Evolutionary conservation across 2,113 vertebrate genomes (phyloP).

Genomic region (Antechinus stuartii): DNA sequence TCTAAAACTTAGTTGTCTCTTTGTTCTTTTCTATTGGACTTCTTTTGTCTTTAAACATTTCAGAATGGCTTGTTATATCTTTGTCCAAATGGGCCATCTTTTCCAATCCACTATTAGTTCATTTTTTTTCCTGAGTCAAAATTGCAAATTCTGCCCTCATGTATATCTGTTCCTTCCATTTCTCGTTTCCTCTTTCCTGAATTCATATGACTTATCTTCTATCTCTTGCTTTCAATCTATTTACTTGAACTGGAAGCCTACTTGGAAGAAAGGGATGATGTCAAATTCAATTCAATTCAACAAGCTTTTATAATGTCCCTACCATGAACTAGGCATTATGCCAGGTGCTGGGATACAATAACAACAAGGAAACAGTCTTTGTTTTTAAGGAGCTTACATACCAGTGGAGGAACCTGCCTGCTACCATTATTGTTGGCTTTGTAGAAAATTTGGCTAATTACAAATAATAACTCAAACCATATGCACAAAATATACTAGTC

Average conservation of each 20-base stretch:
- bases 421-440: background rate
- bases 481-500: fast-evolving
- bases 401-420: background rate
- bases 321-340: background rate
- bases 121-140: background rate
- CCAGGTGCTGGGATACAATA: background rate
- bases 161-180: background rate
- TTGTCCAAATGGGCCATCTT: background rate
- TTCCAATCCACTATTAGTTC: background rate
- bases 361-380: background rate
- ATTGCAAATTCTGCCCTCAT: background rate
- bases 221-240: background rate
- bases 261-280: background rate
- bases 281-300: background rate
- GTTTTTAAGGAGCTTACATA: background rate
- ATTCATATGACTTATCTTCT: background rate
- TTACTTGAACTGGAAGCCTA: background rate
- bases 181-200: background rate
- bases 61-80: background rate
- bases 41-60: background rate
- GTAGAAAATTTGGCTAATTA: background rate
- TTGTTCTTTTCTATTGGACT: background rate
- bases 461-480: background rate
- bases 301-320: background rate
- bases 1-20: background rate